Percentiles rank a stretch among this genome's conserved stretches.
Evolutionary conservation across 2,888 invertebrate species (phyloP).

Genomic region (Drosophila longiperda): DNA sequence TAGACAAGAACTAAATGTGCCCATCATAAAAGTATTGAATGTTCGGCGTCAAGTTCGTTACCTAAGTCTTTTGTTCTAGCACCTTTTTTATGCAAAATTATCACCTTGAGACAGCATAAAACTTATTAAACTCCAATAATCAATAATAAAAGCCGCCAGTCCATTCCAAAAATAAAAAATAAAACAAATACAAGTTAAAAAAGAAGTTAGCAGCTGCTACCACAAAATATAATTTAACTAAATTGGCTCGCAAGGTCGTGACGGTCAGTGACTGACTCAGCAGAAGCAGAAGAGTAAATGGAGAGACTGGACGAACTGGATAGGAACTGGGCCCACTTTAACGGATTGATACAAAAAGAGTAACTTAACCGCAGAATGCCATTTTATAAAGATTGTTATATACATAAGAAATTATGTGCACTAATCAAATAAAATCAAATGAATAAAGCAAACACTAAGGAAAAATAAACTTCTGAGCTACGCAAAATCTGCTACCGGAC

Average conservation of each 20-base stretch:
- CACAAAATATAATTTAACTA: conserved; percentile 61
- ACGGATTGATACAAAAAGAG: not conserved
- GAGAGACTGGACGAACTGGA: conserved; percentile 48
- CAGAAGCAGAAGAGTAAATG: conserved; percentile 14
- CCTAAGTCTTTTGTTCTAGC: conserved; percentile 77
- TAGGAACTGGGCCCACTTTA: conserved; percentile 25
- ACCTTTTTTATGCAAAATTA: conserved; percentile 56
- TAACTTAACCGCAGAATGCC: conserved; percentile 32
- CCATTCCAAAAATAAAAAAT: conserved; percentile 15
- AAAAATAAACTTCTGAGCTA: conserved; percentile 49
- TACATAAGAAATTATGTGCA: not conserved
- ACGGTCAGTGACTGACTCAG: conserved; percentile 67
- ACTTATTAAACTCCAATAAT: conserved; percentile 53
- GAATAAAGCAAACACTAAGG: conserved; percentile 32
- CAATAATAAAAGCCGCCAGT: conserved; percentile 30
- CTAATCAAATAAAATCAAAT: conserved; percentile 34
- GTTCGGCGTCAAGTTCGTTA: conserved; percentile 56
- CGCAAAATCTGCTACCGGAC: conserved; percentile 55
- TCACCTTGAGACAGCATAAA: conserved; percentile 56
- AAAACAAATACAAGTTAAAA: not conserved
- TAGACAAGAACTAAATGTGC: conserved; percentile 10
- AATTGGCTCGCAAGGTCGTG: conserved; percentile 65
- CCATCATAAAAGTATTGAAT: conserved; percentile 18
- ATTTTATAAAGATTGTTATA: conserved; percentile 41
- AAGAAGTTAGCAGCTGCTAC: conserved; percentile 33